These are phyloP conservation scores for Physeter macrocephalus DNA, from an alignment of 2,113 vertebrate genomes.

Conservation along the genomic window DNA sequence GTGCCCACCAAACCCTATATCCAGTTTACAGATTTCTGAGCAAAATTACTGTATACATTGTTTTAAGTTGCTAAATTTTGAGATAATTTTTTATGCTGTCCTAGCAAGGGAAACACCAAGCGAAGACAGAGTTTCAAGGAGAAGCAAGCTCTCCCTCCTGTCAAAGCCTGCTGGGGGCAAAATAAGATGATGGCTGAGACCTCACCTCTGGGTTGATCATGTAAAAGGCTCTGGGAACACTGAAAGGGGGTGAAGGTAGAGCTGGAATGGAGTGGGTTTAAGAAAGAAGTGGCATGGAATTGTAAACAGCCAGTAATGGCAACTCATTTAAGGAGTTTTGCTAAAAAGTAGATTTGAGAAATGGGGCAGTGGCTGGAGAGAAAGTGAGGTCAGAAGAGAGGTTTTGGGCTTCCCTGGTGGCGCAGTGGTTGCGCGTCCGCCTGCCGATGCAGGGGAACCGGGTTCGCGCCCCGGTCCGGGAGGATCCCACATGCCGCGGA, in stretches of 20 bases:
- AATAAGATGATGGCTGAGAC: background rate
- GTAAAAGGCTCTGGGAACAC: background rate
- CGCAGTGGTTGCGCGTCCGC: no score
- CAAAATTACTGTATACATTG: background rate
- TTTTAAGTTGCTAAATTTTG: background rate
- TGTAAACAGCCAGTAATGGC: background rate
- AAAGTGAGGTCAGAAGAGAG: background rate
- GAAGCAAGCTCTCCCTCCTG: background rate
- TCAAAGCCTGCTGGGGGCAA: background rate
- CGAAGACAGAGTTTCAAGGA: background rate
- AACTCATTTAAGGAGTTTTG: background rate
- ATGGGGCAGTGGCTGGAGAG: background rate
- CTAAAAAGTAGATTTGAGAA: background rate
- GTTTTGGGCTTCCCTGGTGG: no score
- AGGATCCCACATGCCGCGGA: no score
- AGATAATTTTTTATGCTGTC: background rate
- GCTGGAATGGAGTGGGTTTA: background rate
- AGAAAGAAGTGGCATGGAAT: background rate
- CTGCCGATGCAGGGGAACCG: no score
- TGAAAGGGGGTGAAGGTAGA: background rate
- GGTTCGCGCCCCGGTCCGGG: no score
- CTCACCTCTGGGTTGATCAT: background rate
- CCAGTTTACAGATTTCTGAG: background rate
- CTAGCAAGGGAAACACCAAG: background rate
- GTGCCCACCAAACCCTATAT: background rate